These are phyloP conservation scores for Pempheris klunzingeri DNA, from an alignment of 2,797 vertebrate species.

Conservation along the genomic window DNA sequence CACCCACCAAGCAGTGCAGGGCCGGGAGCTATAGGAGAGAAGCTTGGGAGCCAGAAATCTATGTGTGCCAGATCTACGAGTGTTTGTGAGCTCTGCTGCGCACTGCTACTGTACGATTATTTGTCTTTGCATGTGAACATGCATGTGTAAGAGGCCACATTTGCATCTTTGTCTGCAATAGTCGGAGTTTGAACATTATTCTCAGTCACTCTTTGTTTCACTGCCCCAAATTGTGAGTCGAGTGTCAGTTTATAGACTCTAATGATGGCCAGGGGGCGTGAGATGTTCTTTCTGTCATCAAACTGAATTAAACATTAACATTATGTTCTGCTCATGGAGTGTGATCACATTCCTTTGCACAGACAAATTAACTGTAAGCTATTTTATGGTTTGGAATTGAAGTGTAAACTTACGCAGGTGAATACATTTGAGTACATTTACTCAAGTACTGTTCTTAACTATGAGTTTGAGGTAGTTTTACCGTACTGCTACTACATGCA, in stretches of 20 bases:
- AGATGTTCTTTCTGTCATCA: slow-evolving; percentile 52
- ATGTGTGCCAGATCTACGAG: slow-evolving; percentile 25
- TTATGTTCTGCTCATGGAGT: slow-evolving; percentile 25
- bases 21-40: slow-evolving; percentile 29
- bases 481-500: not conserved
- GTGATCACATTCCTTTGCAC: slow-evolving; percentile 48
- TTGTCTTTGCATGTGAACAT: slow-evolving; percentile 21
- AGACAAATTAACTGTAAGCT: slow-evolving; percentile 41
- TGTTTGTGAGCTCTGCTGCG: slow-evolving; percentile 13
- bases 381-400: slow-evolving; percentile 22
- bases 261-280: slow-evolving; percentile 59
- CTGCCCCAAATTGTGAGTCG: slow-evolving; percentile 27
- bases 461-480: not conserved
- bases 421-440: not conserved
- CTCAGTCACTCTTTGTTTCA: slow-evolving; percentile 39
- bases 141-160: slow-evolving; percentile 13
- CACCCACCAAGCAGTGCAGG: slow-evolving; percentile 52
- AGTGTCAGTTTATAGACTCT: slow-evolving; percentile 49
- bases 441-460: not conserved
- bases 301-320: slow-evolving; percentile 68
- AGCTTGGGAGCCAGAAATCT: slow-evolving; percentile 47
- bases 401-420: not conserved
- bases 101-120: slow-evolving; percentile 1
- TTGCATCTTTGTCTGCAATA: slow-evolving; percentile 32
- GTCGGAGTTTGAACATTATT: slow-evolving; percentile 13